Evolutionary conservation across 2,888 invertebrate species (phyloP).

Genomic region (Polietes domitor): DNA sequence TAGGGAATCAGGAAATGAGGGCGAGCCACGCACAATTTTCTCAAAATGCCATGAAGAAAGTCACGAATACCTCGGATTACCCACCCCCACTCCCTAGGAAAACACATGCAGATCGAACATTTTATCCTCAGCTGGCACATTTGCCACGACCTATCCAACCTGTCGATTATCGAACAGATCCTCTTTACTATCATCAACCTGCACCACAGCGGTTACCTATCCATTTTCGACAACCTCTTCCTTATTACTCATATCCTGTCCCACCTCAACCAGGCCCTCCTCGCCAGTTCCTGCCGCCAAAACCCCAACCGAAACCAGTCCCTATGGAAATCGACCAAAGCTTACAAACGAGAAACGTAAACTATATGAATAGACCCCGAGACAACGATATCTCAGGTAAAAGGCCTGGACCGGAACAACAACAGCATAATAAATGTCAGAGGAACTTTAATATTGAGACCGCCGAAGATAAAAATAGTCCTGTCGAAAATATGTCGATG

Average conservation of each 20-base stretch:
- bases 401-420: too few species aligned
- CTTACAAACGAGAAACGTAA: background rate
- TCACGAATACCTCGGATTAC: background rate
- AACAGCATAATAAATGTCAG: too few species aligned
- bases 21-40: too few species aligned
- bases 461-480: too few species aligned
- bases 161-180: background rate
- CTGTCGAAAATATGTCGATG: too few species aligned
- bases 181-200: background rate
- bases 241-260: too few species aligned
- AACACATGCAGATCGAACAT: background rate
- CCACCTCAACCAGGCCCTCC: constrained; percentile 14
- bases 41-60: background rate
- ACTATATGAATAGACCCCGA: constrained; percentile 1
- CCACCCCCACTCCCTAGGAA: background rate
- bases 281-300: too few species aligned
- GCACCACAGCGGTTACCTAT: background rate
- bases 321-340: constrained; percentile 22
- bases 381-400: background rate
- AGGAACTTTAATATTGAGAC: too few species aligned
- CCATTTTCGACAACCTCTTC: background rate
- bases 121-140: background rate
- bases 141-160: background rate
- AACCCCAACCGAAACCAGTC: background rate
- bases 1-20: constrained; percentile 3